phyloP scores from a whole-genome alignment of 2,888 invertebrate genomes.

The Teinopalpus imperialis region DNA sequence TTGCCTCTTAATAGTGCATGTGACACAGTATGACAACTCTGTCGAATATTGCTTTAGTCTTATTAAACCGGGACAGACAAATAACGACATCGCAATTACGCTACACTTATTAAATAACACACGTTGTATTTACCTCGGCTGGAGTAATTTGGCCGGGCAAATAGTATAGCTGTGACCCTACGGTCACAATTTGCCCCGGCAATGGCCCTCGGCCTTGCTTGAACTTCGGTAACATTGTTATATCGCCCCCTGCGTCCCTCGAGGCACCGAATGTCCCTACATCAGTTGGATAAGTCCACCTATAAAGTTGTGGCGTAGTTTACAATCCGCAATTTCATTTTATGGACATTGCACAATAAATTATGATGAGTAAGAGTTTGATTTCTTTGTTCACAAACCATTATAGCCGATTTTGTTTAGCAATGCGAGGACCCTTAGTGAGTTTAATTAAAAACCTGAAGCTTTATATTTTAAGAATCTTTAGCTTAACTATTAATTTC shows the following conservation, averaged over 20 bases:
- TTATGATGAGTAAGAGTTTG: constrained; percentile 52
- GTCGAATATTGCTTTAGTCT: constrained; percentile 44
- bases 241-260: constrained; percentile 62
- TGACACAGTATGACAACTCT: constrained; percentile 54
- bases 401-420: constrained; percentile 37
- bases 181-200: constrained; percentile 67
- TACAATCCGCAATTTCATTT: constrained; percentile 66
- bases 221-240: constrained; percentile 75
- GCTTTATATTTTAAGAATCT: constrained; percentile 49
- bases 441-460: constrained; percentile 58
- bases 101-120: constrained; percentile 59
- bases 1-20: constrained; percentile 60
- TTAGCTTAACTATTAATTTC: constrained; percentile 47
- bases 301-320: constrained; percentile 65
- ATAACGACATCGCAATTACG: constrained; percentile 35
- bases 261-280: constrained; percentile 66
- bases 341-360: constrained; percentile 65
- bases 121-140: constrained; percentile 57
- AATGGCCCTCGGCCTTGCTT: constrained; percentile 67
- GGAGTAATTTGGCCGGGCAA: constrained; percentile 63
- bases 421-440: constrained; percentile 35
- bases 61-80: constrained; percentile 40
- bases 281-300: constrained; percentile 66
- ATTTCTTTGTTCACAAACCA: constrained; percentile 46
- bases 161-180: constrained; percentile 66